Percentiles rank a stretch among this genome's conserved stretches.
Conservation (phyloP, 35 echinoderm and acorn worm genomes). For the Anneissia japonica region DNA sequence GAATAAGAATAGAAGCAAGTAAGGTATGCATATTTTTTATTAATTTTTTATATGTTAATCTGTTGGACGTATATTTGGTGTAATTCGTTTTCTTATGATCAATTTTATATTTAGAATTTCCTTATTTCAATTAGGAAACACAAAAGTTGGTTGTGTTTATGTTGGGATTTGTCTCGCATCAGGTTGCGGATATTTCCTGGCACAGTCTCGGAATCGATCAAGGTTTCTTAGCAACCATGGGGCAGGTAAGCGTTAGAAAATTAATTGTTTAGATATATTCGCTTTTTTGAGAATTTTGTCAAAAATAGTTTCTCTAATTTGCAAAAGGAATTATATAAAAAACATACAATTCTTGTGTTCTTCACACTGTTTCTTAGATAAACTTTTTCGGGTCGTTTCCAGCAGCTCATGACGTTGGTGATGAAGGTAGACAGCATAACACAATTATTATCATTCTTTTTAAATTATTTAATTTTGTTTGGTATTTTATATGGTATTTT, state of each 20-base stretch:
- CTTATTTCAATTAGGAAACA: conserved; percentile 35
- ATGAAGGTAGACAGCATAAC: conserved; percentile 43
- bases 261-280: background rate
- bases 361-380: conserved; percentile 14
- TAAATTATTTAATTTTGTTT: no score
- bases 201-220: conserved; percentile 67
- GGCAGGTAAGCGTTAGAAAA: conserved; percentile 27
- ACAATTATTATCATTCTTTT: no score
- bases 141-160: conserved; percentile 65
- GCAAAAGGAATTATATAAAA: background rate
- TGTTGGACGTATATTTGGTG: no score
- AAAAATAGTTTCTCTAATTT: background rate
- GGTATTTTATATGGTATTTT: no score
- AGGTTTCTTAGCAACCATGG: conserved; percentile 64
- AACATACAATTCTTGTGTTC: background rate
- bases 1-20: background rate
- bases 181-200: conserved; percentile 76
- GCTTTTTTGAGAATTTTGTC: background rate
- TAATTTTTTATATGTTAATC: background rate
- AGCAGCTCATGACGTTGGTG: conserved; percentile 46
- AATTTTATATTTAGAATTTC: no score
- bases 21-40: background rate
- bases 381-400: conserved; percentile 55
- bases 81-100: no score
- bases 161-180: conserved; percentile 61